Evolutionary conservation across 2,888 invertebrate genomes (phyloP), one percentile per base, ranked within the genome.

Genomic region (Achlya flavicornis): DNA sequence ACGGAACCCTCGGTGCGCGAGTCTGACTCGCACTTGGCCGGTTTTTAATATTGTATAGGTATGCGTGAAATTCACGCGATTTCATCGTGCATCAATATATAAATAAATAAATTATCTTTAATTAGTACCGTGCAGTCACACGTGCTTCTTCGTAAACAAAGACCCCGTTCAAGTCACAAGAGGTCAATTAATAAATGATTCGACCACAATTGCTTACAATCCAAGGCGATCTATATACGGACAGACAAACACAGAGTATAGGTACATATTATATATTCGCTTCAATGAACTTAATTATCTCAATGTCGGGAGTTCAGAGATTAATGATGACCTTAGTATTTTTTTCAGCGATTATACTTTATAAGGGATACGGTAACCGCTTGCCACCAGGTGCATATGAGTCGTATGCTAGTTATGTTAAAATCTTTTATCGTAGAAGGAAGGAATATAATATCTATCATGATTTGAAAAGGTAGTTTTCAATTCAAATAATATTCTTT

Each of bases 181-280:
- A 46, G 46, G 46, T 46, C 46, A 46, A 46, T 46, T n/a, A 46
- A 46, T 46, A 46, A 46, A 46, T 46, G n/a, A 46, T n/a, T 46
- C 46, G n/a, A n/a, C 14, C 46, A 66, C 71, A 71, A 71, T 69
- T 61, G 58, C 16, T 64, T 58, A 35, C 38, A 2, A 66, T 64
- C 7, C 35, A 33, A 64, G 62, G 61, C 57, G 67, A 64, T 62
- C 63, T 16, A 53, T 57, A 61, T 64, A 61, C n/a, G n/a, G 46
- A 46, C 46, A 46, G 46, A 46, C 46, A 46, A 46, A 10, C n/a
- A 46, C n/a, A 46, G 6, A 46, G n/a, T 46, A 46, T 26, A 26
- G 26, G 26, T 26, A 26, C 26, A 26, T 46, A n/a, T n/a, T 41
- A 4, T 41, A 46, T n/a, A n/a, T n/a, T n/a, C n/a, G 7, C n/a